These are phyloP conservation scores for Labia minor DNA, from an alignment of 2,888 invertebrate genomes.

Conservation along the genomic window DNA sequence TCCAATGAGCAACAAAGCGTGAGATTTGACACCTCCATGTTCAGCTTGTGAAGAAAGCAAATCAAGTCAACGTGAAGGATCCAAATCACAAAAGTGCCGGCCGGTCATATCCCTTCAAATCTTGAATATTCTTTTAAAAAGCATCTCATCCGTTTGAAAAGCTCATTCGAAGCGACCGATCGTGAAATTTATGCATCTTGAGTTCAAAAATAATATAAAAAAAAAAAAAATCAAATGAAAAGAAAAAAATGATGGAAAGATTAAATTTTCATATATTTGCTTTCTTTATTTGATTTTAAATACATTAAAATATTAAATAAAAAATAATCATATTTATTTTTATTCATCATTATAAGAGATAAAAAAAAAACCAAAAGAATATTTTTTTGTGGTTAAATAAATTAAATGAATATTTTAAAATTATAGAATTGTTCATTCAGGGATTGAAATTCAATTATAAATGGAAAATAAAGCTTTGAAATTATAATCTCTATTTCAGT, in stretches of 20 bases:
- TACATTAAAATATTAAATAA: too few relatives aligned
- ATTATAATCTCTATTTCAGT: too few relatives aligned
- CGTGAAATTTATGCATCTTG: not conserved
- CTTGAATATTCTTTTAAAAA: constrained; percentile 9
- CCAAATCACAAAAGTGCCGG: not conserved
- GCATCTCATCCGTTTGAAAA: not conserved
- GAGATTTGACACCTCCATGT: constrained; percentile 7
- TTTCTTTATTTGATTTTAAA: too few relatives aligned
- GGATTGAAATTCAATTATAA: too few relatives aligned
- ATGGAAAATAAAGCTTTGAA: too few relatives aligned
- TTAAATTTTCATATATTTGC: not conserved
- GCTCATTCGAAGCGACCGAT: constrained; percentile 7
- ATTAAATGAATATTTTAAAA: too few relatives aligned
- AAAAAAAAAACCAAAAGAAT: too few relatives aligned
- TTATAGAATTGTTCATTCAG: too few relatives aligned
- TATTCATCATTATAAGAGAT: too few relatives aligned
- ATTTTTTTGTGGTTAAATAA: too few relatives aligned
- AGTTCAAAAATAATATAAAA: too few relatives aligned
- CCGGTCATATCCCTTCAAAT: not conserved
- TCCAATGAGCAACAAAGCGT: not conserved
- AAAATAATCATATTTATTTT: too few relatives aligned
- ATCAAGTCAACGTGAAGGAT: not conserved
- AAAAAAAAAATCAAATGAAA: not conserved
- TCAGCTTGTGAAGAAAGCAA: not conserved
- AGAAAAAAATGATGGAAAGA: not conserved